Evolutionary conservation across 1,140 invertebrate genomes (phyloP), one percentile per base, ranked within the genome.

Genomic region (Olivierus martensii): DNA sequence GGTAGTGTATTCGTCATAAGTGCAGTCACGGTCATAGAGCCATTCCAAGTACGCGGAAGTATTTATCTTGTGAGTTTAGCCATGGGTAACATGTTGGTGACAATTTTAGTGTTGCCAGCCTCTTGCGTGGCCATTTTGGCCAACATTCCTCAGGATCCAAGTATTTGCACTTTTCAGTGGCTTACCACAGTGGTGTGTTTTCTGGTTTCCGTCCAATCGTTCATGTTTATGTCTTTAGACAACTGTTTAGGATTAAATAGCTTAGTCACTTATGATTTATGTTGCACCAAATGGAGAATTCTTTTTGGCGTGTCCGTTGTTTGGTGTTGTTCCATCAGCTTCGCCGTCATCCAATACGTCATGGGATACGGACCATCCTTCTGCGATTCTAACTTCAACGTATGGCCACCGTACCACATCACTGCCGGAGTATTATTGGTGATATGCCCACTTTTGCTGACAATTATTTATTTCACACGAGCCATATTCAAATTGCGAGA

Each of bases 1-100:
- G 81, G 81, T 19, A 82, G 82, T 61, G 77, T 83, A 43, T 84
- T 83, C 63, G 81, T 83, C 74, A 82, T 84, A 61, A 80, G 78
- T 34, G 78, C 82, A 3, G 75, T 84, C 28, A 81, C 52, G 4
- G 59, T 61, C 4, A 56, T 61, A 28, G 60, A 61, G 14, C 51
- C 59, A 34, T 54, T 61, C 15, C 60, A 61, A 37, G 55, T 60
- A 4, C 54, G 53, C n/a, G 83, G 83, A n/a, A 84, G 86, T 61
- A 75, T 80, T 12, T 84, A 81, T 63, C 66, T 86, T 45, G 83
- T 83, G n/a, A 85, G 82, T 66, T 73, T 83, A 4, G 83, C 83
- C 1, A 58, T 87, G 43, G 77, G 82, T 0, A 84, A 87, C 59
- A 64, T 87, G 41, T 62, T 86, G 15, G 75, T 87, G 14, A 83